phyloP scores from a whole-genome alignment of 2,113 vertebrate species.

The Cromileptes altivelis region DNA sequence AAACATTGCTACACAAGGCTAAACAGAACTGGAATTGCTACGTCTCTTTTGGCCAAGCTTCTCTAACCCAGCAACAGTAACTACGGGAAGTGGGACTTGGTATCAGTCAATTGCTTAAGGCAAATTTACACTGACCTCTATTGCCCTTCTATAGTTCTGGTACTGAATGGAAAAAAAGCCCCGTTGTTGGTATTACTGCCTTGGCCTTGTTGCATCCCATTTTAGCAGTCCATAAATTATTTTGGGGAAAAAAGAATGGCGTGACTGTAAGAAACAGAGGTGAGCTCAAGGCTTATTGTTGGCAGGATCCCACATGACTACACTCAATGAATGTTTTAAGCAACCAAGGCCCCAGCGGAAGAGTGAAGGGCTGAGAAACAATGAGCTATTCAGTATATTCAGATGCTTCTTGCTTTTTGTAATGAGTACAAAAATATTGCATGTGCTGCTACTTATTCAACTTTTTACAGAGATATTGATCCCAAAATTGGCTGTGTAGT shows the following conservation, averaged over 20 bases:
- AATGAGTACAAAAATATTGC: not conserved
- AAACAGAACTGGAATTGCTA: no score
- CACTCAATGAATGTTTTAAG: conserved; percentile 29
- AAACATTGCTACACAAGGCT: no score
- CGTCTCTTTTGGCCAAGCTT: no score
- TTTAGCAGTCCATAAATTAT: conserved; percentile 25
- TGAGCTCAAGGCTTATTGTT: conserved; percentile 19
- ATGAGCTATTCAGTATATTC: not conserved
- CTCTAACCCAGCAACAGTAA: no score
- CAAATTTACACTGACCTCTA: not conserved
- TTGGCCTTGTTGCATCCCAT: not conserved
- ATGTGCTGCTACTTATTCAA: not conserved
- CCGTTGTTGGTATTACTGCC: not conserved
- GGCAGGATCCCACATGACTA: not conserved
- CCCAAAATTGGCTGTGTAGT: not conserved
- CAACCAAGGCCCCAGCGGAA: not conserved
- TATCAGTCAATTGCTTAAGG: not conserved
- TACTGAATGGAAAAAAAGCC: not conserved
- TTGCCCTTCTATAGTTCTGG: not conserved
- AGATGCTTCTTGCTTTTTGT: not conserved
- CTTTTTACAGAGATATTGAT: not conserved
- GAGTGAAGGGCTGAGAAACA: not conserved
- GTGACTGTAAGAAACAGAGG: not conserved
- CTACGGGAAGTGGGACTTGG: no score
- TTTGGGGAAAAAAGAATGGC: conserved; percentile 23